phyloP scores from a whole-genome alignment of 2,888 invertebrate genomes.

The Phengaris arion region DNA sequence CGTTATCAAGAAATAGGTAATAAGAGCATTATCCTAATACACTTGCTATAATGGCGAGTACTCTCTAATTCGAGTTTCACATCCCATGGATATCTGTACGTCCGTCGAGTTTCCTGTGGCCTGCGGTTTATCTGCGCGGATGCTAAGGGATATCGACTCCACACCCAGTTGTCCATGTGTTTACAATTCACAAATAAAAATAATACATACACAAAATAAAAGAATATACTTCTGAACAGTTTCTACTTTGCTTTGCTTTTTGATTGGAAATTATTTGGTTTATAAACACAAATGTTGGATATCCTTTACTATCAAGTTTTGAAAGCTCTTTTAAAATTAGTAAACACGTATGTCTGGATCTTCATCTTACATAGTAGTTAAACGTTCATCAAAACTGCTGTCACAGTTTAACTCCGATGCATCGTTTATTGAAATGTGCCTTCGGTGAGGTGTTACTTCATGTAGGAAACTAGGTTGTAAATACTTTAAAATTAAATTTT shows the following conservation, averaged over 20 bases:
- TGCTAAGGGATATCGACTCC: conserved; percentile 21
- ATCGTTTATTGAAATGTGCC: no score
- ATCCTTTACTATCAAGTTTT: no score
- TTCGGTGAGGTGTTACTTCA: no score
- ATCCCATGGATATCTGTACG: conserved; percentile 32
- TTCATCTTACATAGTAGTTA: no score
- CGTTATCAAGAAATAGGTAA: neutral
- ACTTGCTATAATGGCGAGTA: neutral
- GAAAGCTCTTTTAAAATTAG: no score
- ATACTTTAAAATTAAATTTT: neutral
- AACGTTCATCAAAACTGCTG: no score
- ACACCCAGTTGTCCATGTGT: neutral
- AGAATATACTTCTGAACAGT: neutral
- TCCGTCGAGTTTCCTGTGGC: conserved; percentile 34
- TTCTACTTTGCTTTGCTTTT: neutral
- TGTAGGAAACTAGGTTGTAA: no score
- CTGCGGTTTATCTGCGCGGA: conserved; percentile 31
- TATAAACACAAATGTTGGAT: no score
- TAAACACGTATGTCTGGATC: no score
- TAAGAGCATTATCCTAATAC: neutral
- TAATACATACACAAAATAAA: neutral
- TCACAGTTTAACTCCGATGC: no score
- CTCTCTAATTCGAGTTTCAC: conserved; percentile 33
- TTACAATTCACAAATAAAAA: neutral
- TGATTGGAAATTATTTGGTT: neutral